Conservation (phyloP, 2,888 invertebrate genomes). For the Stenodera caucasica region DNA sequence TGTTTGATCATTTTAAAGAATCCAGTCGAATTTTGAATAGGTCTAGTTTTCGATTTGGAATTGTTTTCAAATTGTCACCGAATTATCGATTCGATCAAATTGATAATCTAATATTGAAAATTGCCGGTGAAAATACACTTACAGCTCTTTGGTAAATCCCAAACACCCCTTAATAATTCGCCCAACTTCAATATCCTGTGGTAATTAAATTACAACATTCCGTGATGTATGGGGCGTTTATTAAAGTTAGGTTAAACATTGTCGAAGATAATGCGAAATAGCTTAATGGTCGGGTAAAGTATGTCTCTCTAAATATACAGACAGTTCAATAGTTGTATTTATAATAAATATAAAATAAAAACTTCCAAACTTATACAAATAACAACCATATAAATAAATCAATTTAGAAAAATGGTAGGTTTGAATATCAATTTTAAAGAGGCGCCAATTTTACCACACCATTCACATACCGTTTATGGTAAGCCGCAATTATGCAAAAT, state of each 20-base stretch:
- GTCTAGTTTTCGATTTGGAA: too few species aligned
- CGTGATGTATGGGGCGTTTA: neutral
- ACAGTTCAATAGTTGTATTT: constrained; percentile 6
- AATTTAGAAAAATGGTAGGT: neutral
- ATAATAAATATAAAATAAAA: neutral
- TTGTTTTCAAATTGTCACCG: too few species aligned
- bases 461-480: constrained; percentile 2
- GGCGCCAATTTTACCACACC: neutral
- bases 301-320: too few species aligned
- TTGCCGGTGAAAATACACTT: too few species aligned
- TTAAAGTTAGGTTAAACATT: neutral
- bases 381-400: neutral
- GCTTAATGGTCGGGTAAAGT: neutral
- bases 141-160: too few species aligned
- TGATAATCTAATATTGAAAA: too few species aligned
- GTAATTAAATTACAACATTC: neutral
- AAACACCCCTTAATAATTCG: neutral
- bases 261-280: neutral
- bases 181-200: neutral
- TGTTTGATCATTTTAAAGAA: constrained; percentile 37
- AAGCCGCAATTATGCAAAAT: constrained; percentile 7
- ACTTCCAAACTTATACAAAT: constrained; percentile 1
- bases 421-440: neutral
- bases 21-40: constrained; percentile 32
- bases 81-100: too few species aligned